Base-by-base conservation (phyloP, 2,888 invertebrate genomes). In the Ephialtes manifestator region DNA sequence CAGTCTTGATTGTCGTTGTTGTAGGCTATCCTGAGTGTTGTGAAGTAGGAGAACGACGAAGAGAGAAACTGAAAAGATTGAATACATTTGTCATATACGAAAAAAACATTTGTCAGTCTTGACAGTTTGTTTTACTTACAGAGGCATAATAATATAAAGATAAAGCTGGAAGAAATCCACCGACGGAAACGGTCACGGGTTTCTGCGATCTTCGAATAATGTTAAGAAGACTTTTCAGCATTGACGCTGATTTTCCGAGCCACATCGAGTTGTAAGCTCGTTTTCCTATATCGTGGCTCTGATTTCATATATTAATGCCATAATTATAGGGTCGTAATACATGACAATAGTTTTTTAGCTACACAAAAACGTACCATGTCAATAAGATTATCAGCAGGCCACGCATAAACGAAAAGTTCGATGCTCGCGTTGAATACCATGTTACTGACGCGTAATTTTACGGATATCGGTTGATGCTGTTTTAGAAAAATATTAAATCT, bases 351-450 rank as follows among this genome's bases (percentile, higher is more conserved):
- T 46, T 53, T 43, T 8, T 18, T n/a, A 5, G 24, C n/a, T 24
- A 51, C 4, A 18, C 15, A 0, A 11, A 15, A 11, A 60, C 83
- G 79, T 83, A 92, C 91, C 89, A 74, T 86, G 68, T 89, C 79
- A 28, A 90, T 88, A 31, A 92, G 65, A 53, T 85, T 88, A 48
- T 92, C 91, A 20, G 92, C 91, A 3, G 92, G 89, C 88, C 90
- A 91, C 10, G 91, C 86, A 58, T 90, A 92, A 48, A 90, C 83
- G 60, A 91, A 90, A 5, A 92, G 88, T 67, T 90, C 91, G 7
- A 88, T n/a, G n/a, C 85, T 85, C 3, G 90, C 89, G 13, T 85
- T 88, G 18, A 90, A 81, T 13, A 89, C 87, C 15, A 89, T 88
- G 8, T 88, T 71, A 5, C 77, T 65, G 24, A 87, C 90, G 7